Conservation (phyloP, 1,140 invertebrate genomes). For the Drosophila kikkawai region DNA sequence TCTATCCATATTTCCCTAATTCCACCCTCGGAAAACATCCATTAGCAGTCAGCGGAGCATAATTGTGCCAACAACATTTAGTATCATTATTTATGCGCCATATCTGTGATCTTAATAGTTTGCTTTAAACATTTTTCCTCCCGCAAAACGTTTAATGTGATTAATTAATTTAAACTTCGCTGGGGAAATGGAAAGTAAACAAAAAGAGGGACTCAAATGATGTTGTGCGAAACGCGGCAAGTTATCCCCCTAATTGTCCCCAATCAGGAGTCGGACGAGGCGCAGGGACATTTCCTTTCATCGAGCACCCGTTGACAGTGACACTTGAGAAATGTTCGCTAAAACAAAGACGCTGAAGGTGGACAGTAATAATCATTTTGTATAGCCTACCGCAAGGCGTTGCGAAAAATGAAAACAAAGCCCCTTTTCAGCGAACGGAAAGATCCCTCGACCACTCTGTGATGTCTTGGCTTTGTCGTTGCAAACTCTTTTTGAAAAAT, state of each 20-base stretch:
- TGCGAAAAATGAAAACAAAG: slow-evolving; percentile 40
- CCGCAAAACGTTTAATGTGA: slow-evolving; percentile 72
- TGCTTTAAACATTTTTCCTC: slow-evolving; percentile 63
- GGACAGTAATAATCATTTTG: slow-evolving; percentile 25
- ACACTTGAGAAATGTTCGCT: slow-evolving; percentile 68
- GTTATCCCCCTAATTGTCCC: slow-evolving; percentile 54
- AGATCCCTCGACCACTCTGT: not conserved
- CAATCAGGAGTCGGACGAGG: slow-evolving; percentile 31
- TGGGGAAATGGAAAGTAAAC: slow-evolving; percentile 16
- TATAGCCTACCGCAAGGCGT: slow-evolving; percentile 46
- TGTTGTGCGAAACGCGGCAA: slow-evolving; percentile 3
- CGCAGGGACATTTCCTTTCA: slow-evolving; percentile 41
- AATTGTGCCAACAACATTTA: slow-evolving; percentile 75
- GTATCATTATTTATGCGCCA: slow-evolving; percentile 73
- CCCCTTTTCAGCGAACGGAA: not conserved
- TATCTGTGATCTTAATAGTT: slow-evolving; percentile 81
- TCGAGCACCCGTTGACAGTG: slow-evolving; percentile 59
- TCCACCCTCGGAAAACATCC: slow-evolving; percentile 1
- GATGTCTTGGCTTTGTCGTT: slow-evolving; percentile 32
- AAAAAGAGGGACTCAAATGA: slow-evolving; percentile 10
- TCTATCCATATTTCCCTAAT: not conserved
- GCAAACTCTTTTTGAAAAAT: slow-evolving; percentile 65
- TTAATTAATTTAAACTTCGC: slow-evolving; percentile 73
- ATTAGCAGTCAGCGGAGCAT: slow-evolving; percentile 65
- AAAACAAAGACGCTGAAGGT: slow-evolving; percentile 24